Evolutionary conservation across 2,797 vertebrate genomes (phyloP).

Genomic region (Chelmon rostratus): DNA sequence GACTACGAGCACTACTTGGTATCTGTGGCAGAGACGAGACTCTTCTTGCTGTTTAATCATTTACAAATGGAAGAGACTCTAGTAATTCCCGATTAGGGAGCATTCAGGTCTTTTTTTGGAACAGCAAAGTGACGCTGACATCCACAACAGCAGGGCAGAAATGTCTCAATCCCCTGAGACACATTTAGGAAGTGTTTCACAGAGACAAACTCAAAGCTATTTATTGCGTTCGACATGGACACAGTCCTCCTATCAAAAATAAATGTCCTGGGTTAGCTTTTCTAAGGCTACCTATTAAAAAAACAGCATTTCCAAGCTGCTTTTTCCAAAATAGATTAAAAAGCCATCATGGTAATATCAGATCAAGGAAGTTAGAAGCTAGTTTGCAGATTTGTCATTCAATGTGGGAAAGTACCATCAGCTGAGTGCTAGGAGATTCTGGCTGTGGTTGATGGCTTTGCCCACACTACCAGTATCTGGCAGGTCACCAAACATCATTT

Average conservation of each 20-base stretch:
- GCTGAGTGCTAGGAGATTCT: neutral
- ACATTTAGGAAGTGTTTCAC: slow-evolving; percentile 2
- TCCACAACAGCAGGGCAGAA: neutral
- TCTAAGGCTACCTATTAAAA: neutral
- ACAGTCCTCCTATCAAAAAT: slow-evolving; percentile 1
- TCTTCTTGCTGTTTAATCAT: slow-evolving; percentile 51
- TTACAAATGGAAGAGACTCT: slow-evolving; percentile 31
- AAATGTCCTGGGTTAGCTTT: neutral
- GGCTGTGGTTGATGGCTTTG: neutral
- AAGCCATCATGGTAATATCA: slow-evolving; percentile 11
- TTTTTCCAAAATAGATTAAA: slow-evolving; percentile 14
- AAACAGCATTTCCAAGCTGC: neutral
- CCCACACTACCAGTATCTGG: neutral
- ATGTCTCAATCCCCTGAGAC: slow-evolving; percentile 1
- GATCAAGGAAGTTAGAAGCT: neutral
- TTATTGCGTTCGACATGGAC: neutral
- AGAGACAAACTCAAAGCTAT: neutral
- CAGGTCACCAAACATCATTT: slow-evolving; percentile 13
- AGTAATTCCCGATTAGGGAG: slow-evolving; percentile 29
- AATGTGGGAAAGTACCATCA: slow-evolving; percentile 21
- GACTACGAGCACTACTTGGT: neutral
- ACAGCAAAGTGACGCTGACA: neutral
- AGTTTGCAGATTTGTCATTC: slow-evolving; percentile 9
- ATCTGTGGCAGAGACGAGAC: slow-evolving; percentile 10
- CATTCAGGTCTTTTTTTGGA: slow-evolving; percentile 12